Evolutionary conservation across 2,888 invertebrate species (phyloP), one percentile per base, ranked within the genome.

Genomic region (Andrena minutula): DNA sequence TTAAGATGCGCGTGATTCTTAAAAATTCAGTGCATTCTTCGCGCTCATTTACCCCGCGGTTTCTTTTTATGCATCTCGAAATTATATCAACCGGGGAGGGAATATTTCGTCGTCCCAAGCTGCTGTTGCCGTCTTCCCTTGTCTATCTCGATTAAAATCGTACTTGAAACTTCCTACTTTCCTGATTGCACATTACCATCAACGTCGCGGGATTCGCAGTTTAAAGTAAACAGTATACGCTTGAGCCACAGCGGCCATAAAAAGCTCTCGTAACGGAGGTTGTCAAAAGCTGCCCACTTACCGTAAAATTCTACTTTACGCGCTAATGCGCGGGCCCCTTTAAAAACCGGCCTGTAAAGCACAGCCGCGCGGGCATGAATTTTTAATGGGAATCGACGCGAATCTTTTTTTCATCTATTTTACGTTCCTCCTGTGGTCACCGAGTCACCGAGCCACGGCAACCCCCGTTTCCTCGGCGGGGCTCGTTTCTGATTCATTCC

Each of bases 401-500:
- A 73, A 82, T 77, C 76, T 77, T 72, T 66, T 64, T 64, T 70
- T 66, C 75, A 16, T 64, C 66, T 66, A 60, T 76, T 69, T 78
- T 69, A 49, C 63, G 32, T 70, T 61, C 47, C 58, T 26, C 60
- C 68, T 32, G 77, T 49, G 80, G 65, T 72, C 60, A 64, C 20
- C 75, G 41, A 47, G 60, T 49, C n/a, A 61, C 66, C 61, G 68
- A 77, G 28, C 60, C 53, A 20, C 64, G 16, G 61, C 74, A 77
- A 35, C 69, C 82, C 79, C 72, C 66, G 64, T 72, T 75, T 68
- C n/a, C 68, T 63, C 56, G 6, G n/a, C 66, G 35, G 41, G 61
- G 26, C 76, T 65, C 71, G 73, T 82, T 79, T 88, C 83, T 82
- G 84, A 87, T 87, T 88, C 86, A 81, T 88, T 84, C 72, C 70